Evolutionary conservation across 64 coral and sea anemone genomes (phyloP).

Genomic region (Montipora foliosa): DNA sequence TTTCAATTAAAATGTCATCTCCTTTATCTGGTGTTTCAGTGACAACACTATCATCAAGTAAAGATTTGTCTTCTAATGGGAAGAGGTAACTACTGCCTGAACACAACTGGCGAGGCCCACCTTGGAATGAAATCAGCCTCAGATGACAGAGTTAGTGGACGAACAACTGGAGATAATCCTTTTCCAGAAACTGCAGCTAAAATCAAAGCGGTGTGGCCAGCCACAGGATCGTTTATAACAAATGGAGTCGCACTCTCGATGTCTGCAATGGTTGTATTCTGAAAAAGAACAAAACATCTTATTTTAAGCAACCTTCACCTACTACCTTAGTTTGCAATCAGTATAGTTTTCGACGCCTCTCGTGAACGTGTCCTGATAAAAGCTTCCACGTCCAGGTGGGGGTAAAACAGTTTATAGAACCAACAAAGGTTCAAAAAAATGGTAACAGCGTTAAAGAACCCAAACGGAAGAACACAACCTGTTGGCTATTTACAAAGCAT

Average conservation of each 20-base stretch:
- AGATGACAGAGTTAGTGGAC: constrained; percentile 65
- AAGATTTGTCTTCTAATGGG: background rate
- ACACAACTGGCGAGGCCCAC: constrained; percentile 9
- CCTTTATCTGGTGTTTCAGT: too few species aligned
- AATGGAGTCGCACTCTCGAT: constrained; percentile 70
- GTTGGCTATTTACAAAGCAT: too few species aligned
- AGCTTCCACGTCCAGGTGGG: too few species aligned
- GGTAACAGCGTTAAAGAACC: background rate
- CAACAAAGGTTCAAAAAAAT: too few species aligned
- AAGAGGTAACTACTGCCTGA: background rate
- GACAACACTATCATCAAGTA: too few species aligned
- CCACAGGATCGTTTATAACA: constrained; percentile 62
- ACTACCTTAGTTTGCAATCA: too few species aligned
- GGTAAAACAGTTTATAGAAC: too few species aligned
- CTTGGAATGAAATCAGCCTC: constrained; percentile 93
- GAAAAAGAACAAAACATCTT: background rate
- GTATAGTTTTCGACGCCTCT: too few species aligned
- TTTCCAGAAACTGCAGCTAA: constrained; percentile 66
- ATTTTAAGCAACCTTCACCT: background rate
- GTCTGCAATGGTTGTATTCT: constrained; percentile 76
- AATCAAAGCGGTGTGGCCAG: constrained; percentile 60
- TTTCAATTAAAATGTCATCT: too few species aligned
- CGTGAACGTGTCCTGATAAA: too few species aligned
- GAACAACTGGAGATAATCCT: constrained; percentile 68
- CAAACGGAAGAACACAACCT: background rate